Evolutionary conservation across 2,888 invertebrate species (phyloP), one percentile per base, ranked within the genome.

Genomic region (Harmothoe impar): DNA sequence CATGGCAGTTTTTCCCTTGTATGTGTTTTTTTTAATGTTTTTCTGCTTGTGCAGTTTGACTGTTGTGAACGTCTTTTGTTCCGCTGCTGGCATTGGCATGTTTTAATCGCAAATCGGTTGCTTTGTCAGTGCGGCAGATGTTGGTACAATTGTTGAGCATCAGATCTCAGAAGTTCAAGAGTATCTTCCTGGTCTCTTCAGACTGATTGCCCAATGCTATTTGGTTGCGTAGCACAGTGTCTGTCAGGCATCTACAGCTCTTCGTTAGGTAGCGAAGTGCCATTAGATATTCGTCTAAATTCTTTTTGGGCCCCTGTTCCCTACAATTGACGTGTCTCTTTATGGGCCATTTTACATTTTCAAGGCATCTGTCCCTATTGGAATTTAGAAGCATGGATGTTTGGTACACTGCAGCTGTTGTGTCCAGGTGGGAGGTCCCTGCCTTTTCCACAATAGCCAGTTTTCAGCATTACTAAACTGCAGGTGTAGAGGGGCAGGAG

Each of bases 371-470:
- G 7, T 62, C 3, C 62, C 62, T 62, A 62, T 62, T n/a, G n/a
- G 15, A 15, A 15, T n/a, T n/a, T n/a, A n/a, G n/a, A n/a, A n/a
- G n/a, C n/a, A n/a, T n/a, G n/a, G n/a, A n/a, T n/a, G n/a, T 62
- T 62, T 62, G 62, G 62, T 62, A 62, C 7, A 62, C n/a, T 20
- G 62, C 62, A n/a, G 3, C 62, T 62, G 62, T 62, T 62, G 7
- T 62, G 62, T 62, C 62, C 62, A 62, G 62, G 62, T 62, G 62
- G 62, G 62, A 62, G 62, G 15, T 62, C 62, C 3, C 62, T 62
- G 62, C n/a, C n/a, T n/a, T n/a, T n/a, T n/a, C n/a, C n/a, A n/a
- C n/a, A n/a, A n/a, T n/a, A n/a, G n/a, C n/a, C 62, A 62, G 15
- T 62, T 62, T 62, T 62, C 62, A n/a, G 20, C 62, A 3, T 62